Conservation (phyloP, 2,113 vertebrate genomes). For the Neodon shergylaensis region DNA sequence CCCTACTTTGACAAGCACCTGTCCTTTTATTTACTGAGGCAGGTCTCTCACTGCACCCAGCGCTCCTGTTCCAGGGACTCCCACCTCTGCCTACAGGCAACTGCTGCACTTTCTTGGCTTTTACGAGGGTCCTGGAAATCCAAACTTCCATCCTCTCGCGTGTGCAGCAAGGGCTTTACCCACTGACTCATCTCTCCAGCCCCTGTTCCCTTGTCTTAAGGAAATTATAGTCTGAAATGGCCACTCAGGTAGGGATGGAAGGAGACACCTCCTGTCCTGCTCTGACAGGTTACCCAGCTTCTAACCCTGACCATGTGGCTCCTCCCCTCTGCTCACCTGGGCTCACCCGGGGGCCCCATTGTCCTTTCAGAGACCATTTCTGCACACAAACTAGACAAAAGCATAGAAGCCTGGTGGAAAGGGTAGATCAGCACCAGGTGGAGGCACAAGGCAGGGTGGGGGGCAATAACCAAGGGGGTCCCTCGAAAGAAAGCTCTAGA, state of each 20-base stretch:
- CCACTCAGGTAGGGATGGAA: not conserved
- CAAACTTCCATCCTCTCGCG: not conserved
- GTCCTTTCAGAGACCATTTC: not conserved
- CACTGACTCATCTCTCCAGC: not conserved
- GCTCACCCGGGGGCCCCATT: not conserved
- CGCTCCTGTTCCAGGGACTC: not conserved
- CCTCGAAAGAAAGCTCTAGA: constrained; percentile 29
- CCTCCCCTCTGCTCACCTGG: not conserved
- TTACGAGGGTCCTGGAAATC: not conserved
- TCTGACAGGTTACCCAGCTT: not conserved
- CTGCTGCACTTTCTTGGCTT: not conserved
- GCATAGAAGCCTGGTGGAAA: not conserved
- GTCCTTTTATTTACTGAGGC: not conserved
- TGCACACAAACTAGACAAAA: not conserved
- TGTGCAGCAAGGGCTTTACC: not conserved
- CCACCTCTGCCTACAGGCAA: not conserved
- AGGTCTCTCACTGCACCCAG: not conserved
- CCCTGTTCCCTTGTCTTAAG: not conserved
- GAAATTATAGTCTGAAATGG: not conserved
- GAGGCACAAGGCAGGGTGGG: not conserved
- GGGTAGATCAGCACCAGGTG: not conserved
- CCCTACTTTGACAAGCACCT: not conserved
- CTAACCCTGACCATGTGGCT: not conserved
- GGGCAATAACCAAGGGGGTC: not conserved
- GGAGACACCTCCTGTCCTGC: not conserved